A percentile compares a stretch with the other conserved stretches of the same genome.
Evolutionary conservation across 2,113 vertebrate genomes (phyloP).

Genomic region (Podilymbus podiceps): DNA sequence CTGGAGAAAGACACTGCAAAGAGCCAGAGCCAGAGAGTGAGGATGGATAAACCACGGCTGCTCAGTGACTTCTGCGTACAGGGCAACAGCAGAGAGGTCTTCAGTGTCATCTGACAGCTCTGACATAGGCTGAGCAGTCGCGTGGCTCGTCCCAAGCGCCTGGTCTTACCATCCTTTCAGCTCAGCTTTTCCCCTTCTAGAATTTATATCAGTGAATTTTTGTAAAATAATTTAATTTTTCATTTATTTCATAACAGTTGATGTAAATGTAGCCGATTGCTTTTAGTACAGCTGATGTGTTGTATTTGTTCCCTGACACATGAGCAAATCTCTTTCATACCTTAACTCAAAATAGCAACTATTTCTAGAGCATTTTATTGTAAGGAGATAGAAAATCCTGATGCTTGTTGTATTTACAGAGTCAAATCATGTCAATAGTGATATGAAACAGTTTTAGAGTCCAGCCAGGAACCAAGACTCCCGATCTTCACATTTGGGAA

Average conservation of each 20-base stretch:
- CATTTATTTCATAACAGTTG: background rate
- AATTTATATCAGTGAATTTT: background rate
- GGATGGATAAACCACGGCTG: background rate
- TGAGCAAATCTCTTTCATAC: background rate
- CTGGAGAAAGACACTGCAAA: background rate
- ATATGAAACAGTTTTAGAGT: background rate
- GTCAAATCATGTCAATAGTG: background rate
- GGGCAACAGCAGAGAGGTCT: background rate
- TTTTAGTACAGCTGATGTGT: background rate
- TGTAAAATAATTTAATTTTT: background rate
- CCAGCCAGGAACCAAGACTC: background rate
- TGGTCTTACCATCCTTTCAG: background rate
- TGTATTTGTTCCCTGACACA: background rate
- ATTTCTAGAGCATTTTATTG: background rate
- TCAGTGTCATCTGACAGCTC: background rate
- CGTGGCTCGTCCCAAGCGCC: background rate
- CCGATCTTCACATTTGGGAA: background rate
- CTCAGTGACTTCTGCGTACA: background rate
- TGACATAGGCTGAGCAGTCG: background rate
- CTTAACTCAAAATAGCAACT: background rate
- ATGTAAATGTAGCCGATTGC: background rate
- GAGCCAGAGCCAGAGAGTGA: too few relatives aligned
- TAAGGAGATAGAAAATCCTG: background rate
- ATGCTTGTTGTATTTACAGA: background rate
- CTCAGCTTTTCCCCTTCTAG: background rate